phyloP scores from a whole-genome alignment of 2,797 vertebrate genomes.

The Falco concolor region DNA sequence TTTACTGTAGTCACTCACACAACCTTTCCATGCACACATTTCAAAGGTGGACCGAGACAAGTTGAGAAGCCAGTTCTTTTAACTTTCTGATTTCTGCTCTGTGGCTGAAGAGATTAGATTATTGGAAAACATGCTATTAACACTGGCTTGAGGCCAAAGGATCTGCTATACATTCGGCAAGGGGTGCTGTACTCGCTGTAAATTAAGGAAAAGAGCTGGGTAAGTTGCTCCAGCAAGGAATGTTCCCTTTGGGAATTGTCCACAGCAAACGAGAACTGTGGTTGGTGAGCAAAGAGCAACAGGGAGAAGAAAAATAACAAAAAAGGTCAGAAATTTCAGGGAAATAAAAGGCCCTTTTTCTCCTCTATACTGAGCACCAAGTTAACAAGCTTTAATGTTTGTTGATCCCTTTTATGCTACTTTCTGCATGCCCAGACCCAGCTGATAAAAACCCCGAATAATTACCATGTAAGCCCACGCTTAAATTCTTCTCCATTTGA shows the following conservation, averaged over 20 bases:
- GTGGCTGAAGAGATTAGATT: constrained; percentile 46
- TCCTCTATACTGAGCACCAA: not conserved
- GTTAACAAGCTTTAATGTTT: constrained; percentile 7
- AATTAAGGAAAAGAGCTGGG: constrained; percentile 21
- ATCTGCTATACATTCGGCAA: constrained; percentile 25
- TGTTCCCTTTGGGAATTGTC: constrained; percentile 50
- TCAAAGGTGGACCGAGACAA: not conserved
- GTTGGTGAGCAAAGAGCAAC: constrained; percentile 14
- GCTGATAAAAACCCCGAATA: not conserved
- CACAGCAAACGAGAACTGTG: constrained; percentile 16
- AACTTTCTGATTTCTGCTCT: constrained; percentile 37
- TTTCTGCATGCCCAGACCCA: not conserved
- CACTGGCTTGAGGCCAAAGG: constrained; percentile 23
- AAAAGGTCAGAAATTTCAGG: constrained; percentile 45
- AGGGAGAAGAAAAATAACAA: constrained; percentile 45
- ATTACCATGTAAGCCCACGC: not conserved
- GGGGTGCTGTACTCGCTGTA: constrained; percentile 10
- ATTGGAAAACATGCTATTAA: constrained; percentile 50
- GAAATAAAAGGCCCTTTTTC: constrained; percentile 18
- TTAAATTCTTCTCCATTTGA: not conserved
- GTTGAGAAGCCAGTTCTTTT: constrained; percentile 18
- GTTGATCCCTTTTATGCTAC: not conserved
- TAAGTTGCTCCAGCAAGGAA: not conserved
- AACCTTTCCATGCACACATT: not conserved
- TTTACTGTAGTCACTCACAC: not conserved